Evolutionary conservation across 2,113 vertebrate species (phyloP), one percentile per base, ranked within the genome.

Genomic region (Leptobrachium ailaonicum): DNA sequence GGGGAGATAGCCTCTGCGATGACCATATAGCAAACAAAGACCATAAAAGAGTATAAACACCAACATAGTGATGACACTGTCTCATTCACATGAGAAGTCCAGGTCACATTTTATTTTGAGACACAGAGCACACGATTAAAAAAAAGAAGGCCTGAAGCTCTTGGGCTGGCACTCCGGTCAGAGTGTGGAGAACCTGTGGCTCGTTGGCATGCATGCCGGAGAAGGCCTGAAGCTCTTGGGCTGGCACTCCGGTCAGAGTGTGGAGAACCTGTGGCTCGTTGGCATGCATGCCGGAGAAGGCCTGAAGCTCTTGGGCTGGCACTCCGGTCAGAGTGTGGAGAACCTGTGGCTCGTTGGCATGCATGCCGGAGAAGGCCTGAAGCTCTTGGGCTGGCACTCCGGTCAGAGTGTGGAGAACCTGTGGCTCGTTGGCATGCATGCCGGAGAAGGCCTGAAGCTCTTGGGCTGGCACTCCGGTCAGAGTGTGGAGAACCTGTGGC

Each of bases 181-280:
- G 11, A 6, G 53, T 75, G 32, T 81, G 79, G 12, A 75, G 66
- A 41, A 81, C 43, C 2, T 75, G 79, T 4, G 71, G 72, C 60
- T 81, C 79, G 10, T 81, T 81, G 6, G 64, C 79, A 47, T 53
- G 64, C 79, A 81, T 81, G 10, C 71, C 79, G 11, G 79, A 81
- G 56, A 75, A 81, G 1, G 71, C 71, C 54, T 81, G 79, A 20
- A 81, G 72, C 66, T 81, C 79, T 20, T 75, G 71, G 66, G 71
- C 50, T 62, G 79, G 79, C 11, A 81, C 79, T 4, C 72, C 79
- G 41, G 79, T 81, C 2, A 81, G 66, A 6, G 79, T 74, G 56
- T 81, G 72, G 12, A 75, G 66, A 41, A 81, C 43, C 2, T 75
- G 79, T 4, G 71, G 72, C 60, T 81, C 79, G 10, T 81, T 81